phyloP scores from a whole-genome alignment of 2,888 invertebrate genomes.

The Campopleginae sp. region DNA sequence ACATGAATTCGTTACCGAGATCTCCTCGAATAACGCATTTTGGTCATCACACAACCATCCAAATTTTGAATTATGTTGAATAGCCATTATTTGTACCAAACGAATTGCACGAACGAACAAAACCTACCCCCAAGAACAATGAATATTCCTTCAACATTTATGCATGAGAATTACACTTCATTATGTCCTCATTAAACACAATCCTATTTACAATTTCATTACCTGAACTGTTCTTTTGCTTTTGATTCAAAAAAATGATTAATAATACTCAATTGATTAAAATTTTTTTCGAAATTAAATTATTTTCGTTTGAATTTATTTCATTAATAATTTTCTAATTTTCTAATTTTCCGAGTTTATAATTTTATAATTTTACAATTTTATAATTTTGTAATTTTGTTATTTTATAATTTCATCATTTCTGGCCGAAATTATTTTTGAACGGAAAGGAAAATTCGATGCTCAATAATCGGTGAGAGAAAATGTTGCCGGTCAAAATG shows the following conservation, averaged over 20 bases:
- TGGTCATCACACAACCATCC: neutral
- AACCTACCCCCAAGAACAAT: neutral
- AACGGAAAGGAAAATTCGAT: too few species aligned
- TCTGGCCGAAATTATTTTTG: too few species aligned
- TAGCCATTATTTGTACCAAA: neutral
- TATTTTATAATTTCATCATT: too few species aligned
- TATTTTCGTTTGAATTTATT: too few species aligned
- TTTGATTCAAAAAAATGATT: neutral
- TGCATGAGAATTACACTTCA: neutral
- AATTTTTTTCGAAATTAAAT: neutral
- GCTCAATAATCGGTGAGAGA: too few species aligned
- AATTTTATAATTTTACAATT: too few species aligned
- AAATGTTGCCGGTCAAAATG: too few species aligned
- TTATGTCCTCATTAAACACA: neutral
- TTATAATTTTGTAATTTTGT: too few species aligned
- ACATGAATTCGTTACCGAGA: neutral
- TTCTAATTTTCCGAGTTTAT: too few species aligned
- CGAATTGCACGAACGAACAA: neutral
- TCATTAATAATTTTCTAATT: too few species aligned
- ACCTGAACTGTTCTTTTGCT: neutral
- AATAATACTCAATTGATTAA: neutral
- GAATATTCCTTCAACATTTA: neutral
- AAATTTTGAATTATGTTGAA: neutral
- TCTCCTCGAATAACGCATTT: neutral
- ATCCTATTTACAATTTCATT: neutral